Conservation (phyloP, 2,888 invertebrate genomes). For the Orchestes rusci region DNA sequence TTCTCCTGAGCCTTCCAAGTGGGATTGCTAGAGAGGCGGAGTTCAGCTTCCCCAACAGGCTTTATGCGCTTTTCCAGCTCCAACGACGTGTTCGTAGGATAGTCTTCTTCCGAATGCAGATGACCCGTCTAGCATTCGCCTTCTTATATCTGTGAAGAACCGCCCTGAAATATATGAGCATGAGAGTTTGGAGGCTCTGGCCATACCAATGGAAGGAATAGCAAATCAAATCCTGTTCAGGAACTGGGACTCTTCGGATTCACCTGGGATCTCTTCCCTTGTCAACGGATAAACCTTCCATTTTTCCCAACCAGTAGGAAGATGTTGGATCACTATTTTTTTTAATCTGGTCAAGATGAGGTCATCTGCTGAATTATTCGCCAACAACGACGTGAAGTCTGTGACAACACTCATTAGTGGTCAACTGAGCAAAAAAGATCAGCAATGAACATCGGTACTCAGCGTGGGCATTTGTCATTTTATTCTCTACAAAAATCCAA, state of each 20-base stretch:
- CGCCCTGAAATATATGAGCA: neutral
- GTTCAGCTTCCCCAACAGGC: too few species aligned
- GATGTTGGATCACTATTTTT: neutral
- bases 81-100: too few species aligned
- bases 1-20: neutral
- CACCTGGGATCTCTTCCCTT: neutral
- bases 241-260: neutral
- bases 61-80: too few species aligned
- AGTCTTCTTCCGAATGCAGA: too few species aligned
- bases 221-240: neutral
- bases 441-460: too few species aligned
- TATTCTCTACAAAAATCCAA: too few species aligned
- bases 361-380: neutral
- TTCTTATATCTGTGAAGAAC: constrained; percentile 14
- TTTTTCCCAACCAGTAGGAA: neutral
- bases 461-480: too few species aligned
- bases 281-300: neutral
- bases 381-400: neutral
- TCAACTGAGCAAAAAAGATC: too few species aligned
- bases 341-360: neutral
- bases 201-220: neutral
- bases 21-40: too few species aligned
- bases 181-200: constrained; percentile 12
- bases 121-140: constrained; percentile 28
- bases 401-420: neutral